Percentiles rank a stretch among this genome's conserved stretches.
Conservation (phyloP, 2,113 vertebrate species). For the Sarotherodon lohbergeri region DNA sequence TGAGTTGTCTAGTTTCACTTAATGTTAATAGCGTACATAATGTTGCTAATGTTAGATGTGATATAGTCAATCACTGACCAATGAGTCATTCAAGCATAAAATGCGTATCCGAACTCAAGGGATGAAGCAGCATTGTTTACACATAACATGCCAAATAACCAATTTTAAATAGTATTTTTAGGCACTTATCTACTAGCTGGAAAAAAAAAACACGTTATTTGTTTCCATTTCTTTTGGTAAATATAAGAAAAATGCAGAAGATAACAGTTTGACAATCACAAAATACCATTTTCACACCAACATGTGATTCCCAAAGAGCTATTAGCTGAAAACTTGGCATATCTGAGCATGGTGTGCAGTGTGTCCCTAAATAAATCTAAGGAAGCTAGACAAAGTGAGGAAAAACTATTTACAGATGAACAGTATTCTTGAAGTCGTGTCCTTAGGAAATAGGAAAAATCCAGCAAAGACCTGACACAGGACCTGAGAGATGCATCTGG, state of each 20-base stretch:
- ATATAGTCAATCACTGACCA: background rate
- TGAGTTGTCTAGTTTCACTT: background rate
- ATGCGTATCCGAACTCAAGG: background rate
- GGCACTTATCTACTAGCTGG: background rate
- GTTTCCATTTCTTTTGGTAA: background rate
- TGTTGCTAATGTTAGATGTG: background rate
- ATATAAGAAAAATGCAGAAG: background rate
- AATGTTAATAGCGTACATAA: background rate
- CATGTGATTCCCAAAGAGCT: background rate
- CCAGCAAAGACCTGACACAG: background rate
- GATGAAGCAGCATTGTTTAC: background rate
- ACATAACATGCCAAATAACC: background rate
- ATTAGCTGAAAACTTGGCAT: background rate
- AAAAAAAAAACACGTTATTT: background rate
- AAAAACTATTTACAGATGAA: background rate
- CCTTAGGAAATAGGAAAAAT: background rate
- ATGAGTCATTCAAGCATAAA: background rate
- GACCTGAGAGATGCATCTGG: background rate
- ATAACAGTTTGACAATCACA: background rate
- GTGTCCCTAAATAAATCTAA: background rate
- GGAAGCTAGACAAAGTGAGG: background rate
- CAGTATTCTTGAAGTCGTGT: background rate
- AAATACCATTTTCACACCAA: background rate
- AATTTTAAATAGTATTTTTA: background rate
- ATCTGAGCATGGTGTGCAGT: too few relatives aligned